Conservation (phyloP, 2,888 invertebrate genomes). For the Hanleya hanleyi region DNA sequence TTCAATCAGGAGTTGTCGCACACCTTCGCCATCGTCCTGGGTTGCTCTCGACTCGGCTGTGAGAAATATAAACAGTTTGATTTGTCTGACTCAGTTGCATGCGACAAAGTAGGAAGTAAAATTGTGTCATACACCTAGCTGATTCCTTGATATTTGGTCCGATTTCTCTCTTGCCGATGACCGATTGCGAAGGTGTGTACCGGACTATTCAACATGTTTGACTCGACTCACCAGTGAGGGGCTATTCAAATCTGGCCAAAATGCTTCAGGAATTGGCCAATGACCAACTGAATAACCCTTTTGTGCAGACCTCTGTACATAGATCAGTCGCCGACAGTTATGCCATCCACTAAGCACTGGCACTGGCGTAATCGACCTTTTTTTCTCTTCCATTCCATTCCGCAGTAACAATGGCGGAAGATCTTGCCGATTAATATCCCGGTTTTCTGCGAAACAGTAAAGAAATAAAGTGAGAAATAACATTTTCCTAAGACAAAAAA, state of each 20-base stretch:
- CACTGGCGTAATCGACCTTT: slow-evolving; percentile 39
- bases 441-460: slow-evolving; percentile 50
- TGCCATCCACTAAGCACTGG: slow-evolving; percentile 80
- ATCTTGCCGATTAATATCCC: slow-evolving; percentile 54
- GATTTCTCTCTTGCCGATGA: too few species aligned
- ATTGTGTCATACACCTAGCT: too few species aligned
- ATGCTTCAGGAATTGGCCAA: slow-evolving; percentile 99
- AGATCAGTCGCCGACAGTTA: slow-evolving; percentile 88
- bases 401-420: slow-evolving; percentile 28
- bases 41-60: too few species aligned
- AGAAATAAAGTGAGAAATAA: background rate
- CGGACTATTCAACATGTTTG: too few species aligned
- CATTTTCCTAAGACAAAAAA: too few species aligned
- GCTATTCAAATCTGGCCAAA: slow-evolving; percentile 95
- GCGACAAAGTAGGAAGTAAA: too few species aligned
- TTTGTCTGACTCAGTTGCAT: too few species aligned
- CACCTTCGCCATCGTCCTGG: too few species aligned
- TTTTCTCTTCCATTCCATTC: slow-evolving; percentile 46
- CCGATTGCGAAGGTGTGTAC: too few species aligned
- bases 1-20: too few species aligned
- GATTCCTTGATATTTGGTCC: too few species aligned
- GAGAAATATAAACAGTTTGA: too few species aligned
- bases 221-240: slow-evolving; percentile 81
- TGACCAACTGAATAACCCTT: slow-evolving; percentile 91
- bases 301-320: slow-evolving; percentile 92